Percentiles rank a stretch among this genome's conserved stretches.
These are phyloP conservation scores for Ciona savignyi DNA, from an alignment of 23 tunicate species.

Conservation along the genomic window DNA sequence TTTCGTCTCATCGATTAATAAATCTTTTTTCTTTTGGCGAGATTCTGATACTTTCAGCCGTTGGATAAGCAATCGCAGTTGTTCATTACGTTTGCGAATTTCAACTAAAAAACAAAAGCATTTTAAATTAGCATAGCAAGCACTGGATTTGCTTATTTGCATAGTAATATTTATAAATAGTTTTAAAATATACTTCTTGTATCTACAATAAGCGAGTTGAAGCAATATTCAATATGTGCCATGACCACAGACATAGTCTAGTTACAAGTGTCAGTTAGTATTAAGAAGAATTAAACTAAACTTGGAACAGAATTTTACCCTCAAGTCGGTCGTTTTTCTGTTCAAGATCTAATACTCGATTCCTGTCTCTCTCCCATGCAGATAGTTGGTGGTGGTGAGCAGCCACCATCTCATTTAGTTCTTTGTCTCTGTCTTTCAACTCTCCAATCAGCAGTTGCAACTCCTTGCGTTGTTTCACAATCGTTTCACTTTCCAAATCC, in stretches of 20 bases:
- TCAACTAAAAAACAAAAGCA: conserved; percentile 67
- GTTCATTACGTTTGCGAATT: conserved; percentile 65
- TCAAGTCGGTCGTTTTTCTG: conserved; percentile 41
- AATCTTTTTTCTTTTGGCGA: conserved; percentile 48
- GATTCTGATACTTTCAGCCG: conserved; percentile 59
- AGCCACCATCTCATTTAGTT: conserved; percentile 80
- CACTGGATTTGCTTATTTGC: too few species aligned
- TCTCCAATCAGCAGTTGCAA: conserved; percentile 67
- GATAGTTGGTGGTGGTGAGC: conserved; percentile 75
- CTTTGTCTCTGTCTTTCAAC: conserved; percentile 74
- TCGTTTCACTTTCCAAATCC: conserved; percentile 58
- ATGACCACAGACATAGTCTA: too few species aligned
- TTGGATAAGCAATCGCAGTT: conserved; percentile 57
- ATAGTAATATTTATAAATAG: too few species aligned
- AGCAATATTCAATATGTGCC: too few species aligned
- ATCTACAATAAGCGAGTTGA: too few species aligned
- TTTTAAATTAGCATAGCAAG: too few species aligned
- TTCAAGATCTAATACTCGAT: conserved; percentile 38
- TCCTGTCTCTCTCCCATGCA: conserved; percentile 83
- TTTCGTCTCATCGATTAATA: conserved; percentile 26
- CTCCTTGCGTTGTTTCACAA: conserved; percentile 70
- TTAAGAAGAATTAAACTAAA: too few species aligned
- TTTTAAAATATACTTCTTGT: too few species aligned
- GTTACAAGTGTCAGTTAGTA: too few species aligned
- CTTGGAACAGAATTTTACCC: too few species aligned